phyloP scores from a whole-genome alignment of 1,140 invertebrate genomes.

The Pogonognathellus flavescens region DNA sequence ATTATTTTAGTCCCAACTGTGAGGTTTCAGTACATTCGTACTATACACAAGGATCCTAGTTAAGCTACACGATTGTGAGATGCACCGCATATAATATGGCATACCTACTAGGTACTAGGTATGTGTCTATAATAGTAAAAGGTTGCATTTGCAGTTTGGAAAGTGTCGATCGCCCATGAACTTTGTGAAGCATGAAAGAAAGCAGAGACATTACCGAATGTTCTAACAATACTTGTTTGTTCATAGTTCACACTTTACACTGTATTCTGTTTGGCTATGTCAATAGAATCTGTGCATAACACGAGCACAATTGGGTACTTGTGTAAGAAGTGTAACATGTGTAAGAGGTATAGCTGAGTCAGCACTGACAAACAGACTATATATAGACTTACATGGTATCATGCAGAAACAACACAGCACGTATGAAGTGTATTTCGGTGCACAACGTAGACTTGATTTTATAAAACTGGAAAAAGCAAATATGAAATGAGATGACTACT shows the following conservation, averaged over 20 bases:
- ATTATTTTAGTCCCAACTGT: no score
- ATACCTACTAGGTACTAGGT: no score
- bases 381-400: background rate
- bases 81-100: no score
- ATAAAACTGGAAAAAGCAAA: no score
- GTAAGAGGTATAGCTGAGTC: background rate
- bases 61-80: no score
- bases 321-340: background rate
- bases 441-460: no score
- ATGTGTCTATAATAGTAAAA: no score
- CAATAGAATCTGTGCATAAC: background rate
- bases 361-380: background rate
- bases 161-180: slow-evolving; percentile 30
- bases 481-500: background rate
- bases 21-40: no score
- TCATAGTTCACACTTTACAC: background rate
- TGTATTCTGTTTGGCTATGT: background rate
- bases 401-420: background rate
- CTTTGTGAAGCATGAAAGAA: background rate
- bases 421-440: background rate
- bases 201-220: no score
- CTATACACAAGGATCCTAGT: no score
- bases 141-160: slow-evolving; percentile 22
- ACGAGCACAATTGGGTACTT: no score
- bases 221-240: no score